A percentile compares a stretch with the other conserved stretches of the same genome.
phyloP scores from a whole-genome alignment of 2,797 vertebrate species.

The Echeneis naucrates region DNA sequence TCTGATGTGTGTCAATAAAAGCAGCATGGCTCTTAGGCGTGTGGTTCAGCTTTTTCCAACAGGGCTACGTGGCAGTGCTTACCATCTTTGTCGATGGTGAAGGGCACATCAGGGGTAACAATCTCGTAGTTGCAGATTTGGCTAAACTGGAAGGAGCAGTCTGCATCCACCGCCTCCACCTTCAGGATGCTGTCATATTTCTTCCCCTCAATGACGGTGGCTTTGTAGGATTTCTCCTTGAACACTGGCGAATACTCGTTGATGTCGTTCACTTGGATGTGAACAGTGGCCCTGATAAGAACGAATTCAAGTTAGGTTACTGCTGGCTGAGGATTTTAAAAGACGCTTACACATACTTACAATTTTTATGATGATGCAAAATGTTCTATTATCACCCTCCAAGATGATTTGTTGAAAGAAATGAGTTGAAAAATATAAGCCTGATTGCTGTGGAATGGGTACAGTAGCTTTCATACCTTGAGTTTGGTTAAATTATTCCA shows the following conservation, averaged over 20 bases:
- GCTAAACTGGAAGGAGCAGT: slow-evolving; percentile 99
- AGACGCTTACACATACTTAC: neutral
- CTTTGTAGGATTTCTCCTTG: slow-evolving; percentile 98
- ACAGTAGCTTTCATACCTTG: neutral
- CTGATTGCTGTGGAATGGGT: neutral
- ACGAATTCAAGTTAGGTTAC: slow-evolving; percentile 1
- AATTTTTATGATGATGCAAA: neutral
- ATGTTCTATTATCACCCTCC: neutral
- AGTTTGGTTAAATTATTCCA: neutral
- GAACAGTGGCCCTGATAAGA: slow-evolving; percentile 92
- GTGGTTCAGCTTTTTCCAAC: slow-evolving; percentile 15
- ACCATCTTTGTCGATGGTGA: slow-evolving; percentile 96
- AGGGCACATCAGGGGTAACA: slow-evolving; percentile 94
- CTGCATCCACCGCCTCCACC: slow-evolving; percentile 96
- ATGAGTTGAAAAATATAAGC: neutral
- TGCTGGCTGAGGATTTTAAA: neutral
- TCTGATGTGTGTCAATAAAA: slow-evolving; percentile 53
- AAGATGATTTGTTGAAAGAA: neutral
- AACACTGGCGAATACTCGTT: slow-evolving; percentile 97
- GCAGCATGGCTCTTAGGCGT: slow-evolving; percentile 11
- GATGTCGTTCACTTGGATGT: slow-evolving; percentile 97
- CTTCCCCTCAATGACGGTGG: slow-evolving; percentile 90
- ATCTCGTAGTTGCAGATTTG: slow-evolving; percentile 99
- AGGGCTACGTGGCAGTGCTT: slow-evolving; percentile 54
- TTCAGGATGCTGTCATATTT: slow-evolving; percentile 90